Percentiles rank a stretch among this genome's conserved stretches.
Conservation (phyloP, 2,888 invertebrate species). For the Pollenia labialis region DNA sequence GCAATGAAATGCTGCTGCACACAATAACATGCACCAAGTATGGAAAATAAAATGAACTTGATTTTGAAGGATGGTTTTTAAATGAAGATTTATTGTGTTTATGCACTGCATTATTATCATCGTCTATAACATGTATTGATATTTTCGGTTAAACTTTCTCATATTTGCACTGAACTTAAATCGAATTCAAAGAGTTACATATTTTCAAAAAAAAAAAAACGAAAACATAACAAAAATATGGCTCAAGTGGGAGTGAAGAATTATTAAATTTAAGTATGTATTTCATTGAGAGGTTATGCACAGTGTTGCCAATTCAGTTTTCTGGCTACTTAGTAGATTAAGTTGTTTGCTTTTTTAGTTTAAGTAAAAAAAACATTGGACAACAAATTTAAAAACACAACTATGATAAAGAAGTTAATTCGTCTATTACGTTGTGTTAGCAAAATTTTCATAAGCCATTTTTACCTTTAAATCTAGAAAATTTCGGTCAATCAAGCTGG, state of each 20-base stretch:
- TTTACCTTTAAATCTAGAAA: too few species aligned
- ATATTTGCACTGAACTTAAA: constrained; percentile 37
- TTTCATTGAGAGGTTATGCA: constrained; percentile 14
- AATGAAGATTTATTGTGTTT: constrained; percentile 65
- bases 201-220: constrained; percentile 13
- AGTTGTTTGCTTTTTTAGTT: too few species aligned
- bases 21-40: background rate
- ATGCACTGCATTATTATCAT: constrained; percentile 22
- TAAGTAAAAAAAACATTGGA: too few species aligned
- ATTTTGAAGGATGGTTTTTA: constrained; percentile 62
- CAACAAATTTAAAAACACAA: too few species aligned
- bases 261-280: background rate
- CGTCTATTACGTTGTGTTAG: too few species aligned
- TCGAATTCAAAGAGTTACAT: constrained; percentile 22
- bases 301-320: too few species aligned
- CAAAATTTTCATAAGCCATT: too few species aligned
- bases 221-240: background rate
- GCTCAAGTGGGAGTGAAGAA: background rate
- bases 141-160: constrained; percentile 28
- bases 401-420: too few species aligned
- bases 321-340: too few species aligned
- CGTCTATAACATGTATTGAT: background rate
- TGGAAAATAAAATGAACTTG: constrained; percentile 27
- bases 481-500: too few species aligned
- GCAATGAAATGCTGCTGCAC: constrained; percentile 2